A percentile compares a stretch with the other conserved stretches of the same genome.
Conservation (phyloP, 2,113 vertebrate species). For the Beaufortia kweichowensis region DNA sequence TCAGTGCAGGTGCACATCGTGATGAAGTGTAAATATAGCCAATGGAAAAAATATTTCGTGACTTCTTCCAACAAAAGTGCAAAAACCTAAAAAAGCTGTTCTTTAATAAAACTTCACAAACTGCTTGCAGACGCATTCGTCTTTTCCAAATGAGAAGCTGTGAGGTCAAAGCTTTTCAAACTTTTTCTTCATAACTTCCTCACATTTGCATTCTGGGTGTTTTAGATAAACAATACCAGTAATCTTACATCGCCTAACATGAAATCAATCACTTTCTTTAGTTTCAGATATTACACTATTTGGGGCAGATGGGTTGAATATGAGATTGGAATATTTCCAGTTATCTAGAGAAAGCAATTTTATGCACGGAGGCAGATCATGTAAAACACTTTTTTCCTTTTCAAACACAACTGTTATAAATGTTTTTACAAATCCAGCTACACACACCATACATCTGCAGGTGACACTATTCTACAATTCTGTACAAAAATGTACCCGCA, state of each 20-base stretch:
- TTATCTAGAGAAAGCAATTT: slow-evolving; percentile 15
- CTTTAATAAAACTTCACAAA: slow-evolving; percentile 25
- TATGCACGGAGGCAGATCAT: background rate
- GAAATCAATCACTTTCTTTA: background rate
- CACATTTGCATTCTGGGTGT: background rate
- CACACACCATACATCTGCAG: too few relatives aligned
- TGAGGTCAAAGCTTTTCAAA: slow-evolving; percentile 5
- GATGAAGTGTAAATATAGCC: slow-evolving; percentile 23
- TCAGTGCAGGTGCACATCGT: slow-evolving; percentile 8
- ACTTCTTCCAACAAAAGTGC: background rate
- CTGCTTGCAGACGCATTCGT: background rate
- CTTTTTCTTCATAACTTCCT: slow-evolving; percentile 16
- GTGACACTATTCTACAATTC: too few relatives aligned
- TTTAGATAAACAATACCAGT: slow-evolving; percentile 1
- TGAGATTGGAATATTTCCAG: background rate
- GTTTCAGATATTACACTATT: background rate
- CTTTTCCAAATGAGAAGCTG: slow-evolving; percentile 7
- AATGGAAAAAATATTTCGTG: slow-evolving; percentile 11
- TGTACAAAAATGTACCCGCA: too few relatives aligned
- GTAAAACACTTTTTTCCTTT: background rate
- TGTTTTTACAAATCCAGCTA: too few relatives aligned
- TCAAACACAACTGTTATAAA: background rate
- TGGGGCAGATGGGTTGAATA: background rate
- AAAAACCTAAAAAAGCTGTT: slow-evolving; percentile 7
- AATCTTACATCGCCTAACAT: slow-evolving; percentile 8